These are phyloP conservation scores for Drosophila virilis DNA, from an alignment of 1,140 invertebrate genomes.

Conservation along the genomic window DNA sequence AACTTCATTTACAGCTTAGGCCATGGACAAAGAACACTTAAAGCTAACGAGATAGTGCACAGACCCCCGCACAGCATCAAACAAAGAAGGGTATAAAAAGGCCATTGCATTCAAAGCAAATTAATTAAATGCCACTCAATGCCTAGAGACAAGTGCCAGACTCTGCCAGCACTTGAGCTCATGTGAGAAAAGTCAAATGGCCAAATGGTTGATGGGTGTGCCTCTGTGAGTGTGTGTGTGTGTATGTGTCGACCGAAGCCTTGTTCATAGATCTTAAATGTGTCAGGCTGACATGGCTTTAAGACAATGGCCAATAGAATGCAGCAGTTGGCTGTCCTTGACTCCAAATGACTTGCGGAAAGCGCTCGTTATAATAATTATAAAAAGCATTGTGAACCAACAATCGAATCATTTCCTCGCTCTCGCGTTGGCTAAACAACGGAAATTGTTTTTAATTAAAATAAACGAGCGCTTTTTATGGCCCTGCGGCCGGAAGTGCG, in stretches of 20 bases:
- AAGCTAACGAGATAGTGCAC: slow-evolving; percentile 30
- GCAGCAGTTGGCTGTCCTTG: slow-evolving; percentile 10
- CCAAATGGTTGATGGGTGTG: slow-evolving; percentile 3
- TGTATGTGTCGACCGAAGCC: background rate
- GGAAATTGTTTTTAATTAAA: slow-evolving; percentile 76
- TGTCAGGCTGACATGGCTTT: slow-evolving; percentile 2
- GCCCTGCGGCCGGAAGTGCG: slow-evolving; percentile 33
- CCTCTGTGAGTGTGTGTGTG: background rate
- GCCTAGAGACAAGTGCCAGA: slow-evolving; percentile 10
- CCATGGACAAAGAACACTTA: slow-evolving; percentile 6
- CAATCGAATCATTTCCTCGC: slow-evolving; percentile 56
- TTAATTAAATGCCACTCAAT: slow-evolving; percentile 80
- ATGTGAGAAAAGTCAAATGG: slow-evolving; percentile 40
- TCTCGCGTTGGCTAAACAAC: slow-evolving; percentile 41
- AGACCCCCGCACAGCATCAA: background rate
- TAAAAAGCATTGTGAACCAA: slow-evolving; percentile 18
- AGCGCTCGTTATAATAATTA: slow-evolving; percentile 61
- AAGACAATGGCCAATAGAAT: slow-evolving; percentile 25
- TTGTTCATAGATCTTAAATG: slow-evolving; percentile 3
- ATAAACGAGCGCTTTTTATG: slow-evolving; percentile 62
- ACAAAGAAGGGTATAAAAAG: slow-evolving; percentile 10
- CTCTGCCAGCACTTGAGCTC: background rate
- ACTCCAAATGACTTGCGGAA: slow-evolving; percentile 25
- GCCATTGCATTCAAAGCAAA: slow-evolving; percentile 55
- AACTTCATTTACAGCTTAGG: slow-evolving; percentile 51